Base-by-base conservation (phyloP, 2,888 invertebrate species). In the Habrosyne pyritoides region DNA sequence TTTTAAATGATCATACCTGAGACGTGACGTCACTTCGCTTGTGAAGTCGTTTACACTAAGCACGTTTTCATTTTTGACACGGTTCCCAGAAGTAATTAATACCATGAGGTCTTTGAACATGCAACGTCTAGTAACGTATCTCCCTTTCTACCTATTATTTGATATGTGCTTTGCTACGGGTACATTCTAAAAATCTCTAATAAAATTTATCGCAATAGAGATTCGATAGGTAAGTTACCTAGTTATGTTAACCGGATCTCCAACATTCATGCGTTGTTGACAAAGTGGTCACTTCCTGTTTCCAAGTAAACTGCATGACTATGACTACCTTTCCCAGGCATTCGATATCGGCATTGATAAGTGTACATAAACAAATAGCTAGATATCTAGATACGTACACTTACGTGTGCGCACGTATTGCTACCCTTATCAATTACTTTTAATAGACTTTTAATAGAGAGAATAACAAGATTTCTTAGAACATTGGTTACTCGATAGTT, bases 261-360 rank as follows among this genome's bases (percentile, higher is more conserved):
- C 28, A 56, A 33, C 22, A 30, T 48, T 22, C 47, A 52, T 52
- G 48, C 52, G 36, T 24, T 30, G 46, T 18, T 30, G 18, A 52
- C 52, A 57, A 60, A 63, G 60, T 67, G 55, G 48, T 53, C 36
- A 58, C 68, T 64, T 69, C 69, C 71, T 67, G 67, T 69, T 69
- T 69, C 70, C 55, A 54, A 60, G 62, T 73, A 69, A 64, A 68
- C 5, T 36, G 6, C 5, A 42, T 53, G 56, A 54, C 56, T 67
- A 56, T 74, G 71, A 73, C 64, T 68, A 66, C 61, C 57, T 64
- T 57, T 68, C 65, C 62, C 64, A 57, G 59, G 56, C 55, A 53
- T 30, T 63, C 67, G 66, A 65, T 73, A 72, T 62, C 61, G 60
- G 62, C 57, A 60, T 67, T 64, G 42, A 42, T 42, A 42, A 18